These are phyloP conservation scores for Macroteleia sp. DNA, from an alignment of 2,888 invertebrate species.

Conservation along the genomic window DNA sequence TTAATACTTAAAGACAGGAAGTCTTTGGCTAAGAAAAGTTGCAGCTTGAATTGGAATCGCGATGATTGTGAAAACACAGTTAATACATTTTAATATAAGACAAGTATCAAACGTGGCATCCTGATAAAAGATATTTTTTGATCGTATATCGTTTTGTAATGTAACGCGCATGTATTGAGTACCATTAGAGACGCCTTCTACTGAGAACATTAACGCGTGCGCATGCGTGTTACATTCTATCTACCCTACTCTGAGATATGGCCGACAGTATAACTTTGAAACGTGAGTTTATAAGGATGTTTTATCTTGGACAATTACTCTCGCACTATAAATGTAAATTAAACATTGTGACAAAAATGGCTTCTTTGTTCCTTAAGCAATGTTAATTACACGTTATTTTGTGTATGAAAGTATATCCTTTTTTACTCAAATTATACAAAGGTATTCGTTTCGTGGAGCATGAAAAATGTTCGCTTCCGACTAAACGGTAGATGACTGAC, in stretches of 20 bases:
- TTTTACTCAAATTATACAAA: conserved; percentile 29
- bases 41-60: too few species aligned
- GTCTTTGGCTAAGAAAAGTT: too few species aligned
- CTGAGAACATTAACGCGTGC: conserved; percentile 69
- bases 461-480: conserved; percentile 68
- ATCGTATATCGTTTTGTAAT: conserved; percentile 49
- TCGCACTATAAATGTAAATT: conserved; percentile 63
- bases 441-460: conserved; percentile 45
- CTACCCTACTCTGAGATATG: conserved; percentile 76
- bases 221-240: conserved; percentile 76
- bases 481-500: conserved; percentile 71
- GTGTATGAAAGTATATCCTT: conserved; percentile 28
- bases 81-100: too few species aligned
- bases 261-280: conserved; percentile 82
- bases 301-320: conserved; percentile 69
- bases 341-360: conserved; percentile 23
- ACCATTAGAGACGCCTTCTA: conserved; percentile 62
- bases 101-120: conserved; percentile 11
- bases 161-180: conserved; percentile 59
- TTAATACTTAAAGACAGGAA: too few species aligned
- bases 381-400: conserved; percentile 40
- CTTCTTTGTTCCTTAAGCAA: conserved; percentile 13
- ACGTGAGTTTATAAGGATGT: conserved; percentile 79
- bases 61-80: too few species aligned
- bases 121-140: conserved; percentile 52